These are phyloP conservation scores for Meriones unguiculatus DNA, from an alignment of 2,113 vertebrate genomes.

Conservation along the genomic window DNA sequence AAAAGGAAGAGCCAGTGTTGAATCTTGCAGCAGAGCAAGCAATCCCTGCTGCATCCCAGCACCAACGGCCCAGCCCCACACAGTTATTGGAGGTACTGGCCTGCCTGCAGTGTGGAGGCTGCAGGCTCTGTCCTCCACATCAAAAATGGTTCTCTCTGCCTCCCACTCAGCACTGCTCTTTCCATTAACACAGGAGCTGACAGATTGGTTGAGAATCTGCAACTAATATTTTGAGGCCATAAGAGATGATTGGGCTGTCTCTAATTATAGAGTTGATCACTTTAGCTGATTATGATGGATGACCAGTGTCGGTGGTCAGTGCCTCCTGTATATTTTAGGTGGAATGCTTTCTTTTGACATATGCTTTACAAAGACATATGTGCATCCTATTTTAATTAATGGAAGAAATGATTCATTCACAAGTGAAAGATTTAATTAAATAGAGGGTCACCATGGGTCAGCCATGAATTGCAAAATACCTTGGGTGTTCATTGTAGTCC, in stretches of 20 bases:
- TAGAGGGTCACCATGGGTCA: slow-evolving; percentile 69
- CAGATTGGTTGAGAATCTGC: slow-evolving; percentile 42
- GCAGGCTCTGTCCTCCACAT: neutral
- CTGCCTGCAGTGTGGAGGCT: neutral
- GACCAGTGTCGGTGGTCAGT: slow-evolving; percentile 55
- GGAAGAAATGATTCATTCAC: slow-evolving; percentile 81
- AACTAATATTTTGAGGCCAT: slow-evolving; percentile 52
- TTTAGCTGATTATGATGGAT: slow-evolving; percentile 70
- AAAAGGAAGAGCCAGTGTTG: neutral
- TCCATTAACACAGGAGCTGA: slow-evolving; percentile 57
- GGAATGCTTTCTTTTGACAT: slow-evolving; percentile 78
- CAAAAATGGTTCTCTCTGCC: slow-evolving; percentile 40
- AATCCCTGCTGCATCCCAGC: neutral
- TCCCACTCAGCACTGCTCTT: neutral
- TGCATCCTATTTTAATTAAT: slow-evolving; percentile 81
- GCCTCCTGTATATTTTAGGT: slow-evolving; percentile 74
- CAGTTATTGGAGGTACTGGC: slow-evolving; percentile 20
- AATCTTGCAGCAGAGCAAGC: neutral
- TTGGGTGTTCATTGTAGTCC: slow-evolving; percentile 56
- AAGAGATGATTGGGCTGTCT: slow-evolving; percentile 62
- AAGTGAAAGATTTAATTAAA: slow-evolving; percentile 84
- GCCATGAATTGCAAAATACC: slow-evolving; percentile 77
- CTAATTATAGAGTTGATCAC: slow-evolving; percentile 71
- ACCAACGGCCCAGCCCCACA: neutral
- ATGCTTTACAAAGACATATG: slow-evolving; percentile 78